Evolutionary conservation across 2,888 invertebrate genomes (phyloP), one percentile per base, ranked within the genome.

Genomic region (Melieria omissa): DNA sequence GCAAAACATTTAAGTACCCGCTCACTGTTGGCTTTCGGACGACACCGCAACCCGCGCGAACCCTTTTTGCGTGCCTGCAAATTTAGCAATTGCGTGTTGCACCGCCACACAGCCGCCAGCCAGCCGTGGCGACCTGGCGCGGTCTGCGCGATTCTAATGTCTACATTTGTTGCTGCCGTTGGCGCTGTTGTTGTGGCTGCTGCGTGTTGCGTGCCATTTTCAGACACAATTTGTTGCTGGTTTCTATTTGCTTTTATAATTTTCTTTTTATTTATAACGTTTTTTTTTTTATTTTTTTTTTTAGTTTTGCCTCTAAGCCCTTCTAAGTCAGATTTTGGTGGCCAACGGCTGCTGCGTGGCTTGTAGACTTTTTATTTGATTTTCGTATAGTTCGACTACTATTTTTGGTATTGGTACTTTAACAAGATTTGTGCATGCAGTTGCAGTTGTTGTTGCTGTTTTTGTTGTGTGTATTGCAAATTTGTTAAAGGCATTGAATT

Each of bases 401-500:
- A 67, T 67, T 67, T 67, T 67, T 60, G 67, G 67, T 52, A 49
- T 60, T 61, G 49, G 29, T 67, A 61, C 67, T 29, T 29, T 29
- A 67, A 67, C 67, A 67, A 60, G 67, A 47, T 60, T 67, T 67
- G 67, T 67, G 67, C 67, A 61, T 67, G 52, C 67, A 44, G 52
- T 67, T 41, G 46, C n/a, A n/a, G n/a, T 61, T 61, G 62, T 70
- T 55, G 68, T 65, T 55, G 63, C 63, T 65, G 52, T 52, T 8
- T n/a, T 57, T 60, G 29, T 54, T 16, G 44, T 10, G 46, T 65
- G 62, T 65, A 60, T 60, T 66, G 58, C 55, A 73, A 73, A 73
- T 66, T 70, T 67, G 65, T 74, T 68, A 68, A 74, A 77, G 77
- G 79, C 83, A 77, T 78, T 80, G 78, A 81, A 80, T 81, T 83